Base-by-base conservation (phyloP, 2,888 invertebrate genomes). In the Drosophila nr. perissopoda region DNA sequence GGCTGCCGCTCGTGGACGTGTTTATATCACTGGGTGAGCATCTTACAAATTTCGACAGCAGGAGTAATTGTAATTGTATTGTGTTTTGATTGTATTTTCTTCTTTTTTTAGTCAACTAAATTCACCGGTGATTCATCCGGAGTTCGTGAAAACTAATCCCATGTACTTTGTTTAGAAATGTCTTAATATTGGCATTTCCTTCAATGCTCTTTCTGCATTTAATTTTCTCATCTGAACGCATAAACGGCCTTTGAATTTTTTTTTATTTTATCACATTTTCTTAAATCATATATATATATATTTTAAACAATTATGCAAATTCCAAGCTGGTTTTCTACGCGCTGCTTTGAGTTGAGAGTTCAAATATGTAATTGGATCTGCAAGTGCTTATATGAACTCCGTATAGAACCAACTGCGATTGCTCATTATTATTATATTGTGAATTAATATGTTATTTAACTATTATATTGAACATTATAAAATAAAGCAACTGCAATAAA, bases 1-100 rank as follows among this genome's bases (percentile, higher is more conserved):
- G 59, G 97, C 96, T n/a, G 97, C 97, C 16, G 95, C 96, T 60
- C 94, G 97, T 21, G 97, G 94, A 1, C 91, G 92, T 10, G 93
- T 92, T 10, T 93, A 93, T 66, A 88, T 92, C 29, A 89, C 89
- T 25, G 92, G 92, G 93, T 93, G 76, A 63, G 83, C 67, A 40
- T 13, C 4, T 48, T n/a, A 11, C 7, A 46, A 51, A 40, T 40
- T 61, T 11, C 0, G 21, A 34, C 4, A 16, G 8, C 27, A 42
- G 10, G 10, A 31, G 2, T 4, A 0, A 2, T 25, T 34, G 21
- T 11, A 29, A 29, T 49, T 7, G 31, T 33, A 33, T 11, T 33
- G 31, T 31, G 33, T 10, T 10, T 33, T 7, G 13, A 21, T 58
- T 66, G 4, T 8, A 31, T n/a, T 18, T 1, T 42, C 42, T 42